A percentile compares a stretch with the other conserved stretches of the same genome.
Evolutionary conservation across 2,797 vertebrate genomes (phyloP).

Genomic region (Passerculus sandwichensis): DNA sequence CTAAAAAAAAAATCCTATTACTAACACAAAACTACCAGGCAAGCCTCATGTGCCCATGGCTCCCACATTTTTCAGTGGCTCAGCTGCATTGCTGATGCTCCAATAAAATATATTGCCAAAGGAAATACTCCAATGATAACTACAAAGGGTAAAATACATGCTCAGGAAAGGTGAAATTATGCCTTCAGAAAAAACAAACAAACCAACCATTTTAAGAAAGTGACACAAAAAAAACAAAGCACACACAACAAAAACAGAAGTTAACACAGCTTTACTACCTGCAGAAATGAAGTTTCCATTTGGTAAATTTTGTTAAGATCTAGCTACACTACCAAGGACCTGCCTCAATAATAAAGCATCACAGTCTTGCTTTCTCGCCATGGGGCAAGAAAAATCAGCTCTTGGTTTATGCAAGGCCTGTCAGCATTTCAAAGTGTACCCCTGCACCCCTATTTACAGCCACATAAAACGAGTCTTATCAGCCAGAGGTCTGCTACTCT

Average conservation of each 20-base stretch:
- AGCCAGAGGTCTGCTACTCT: neutral
- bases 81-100: neutral
- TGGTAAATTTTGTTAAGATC: conserved; percentile 4
- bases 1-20: neutral
- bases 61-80: neutral
- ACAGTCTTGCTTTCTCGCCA: neutral
- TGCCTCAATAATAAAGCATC: neutral
- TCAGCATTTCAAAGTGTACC: neutral
- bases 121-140: neutral
- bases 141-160: conserved; percentile 35
- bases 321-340: neutral
- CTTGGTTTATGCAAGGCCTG: conserved; percentile 1
- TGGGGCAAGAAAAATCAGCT: neutral
- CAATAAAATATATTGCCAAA: neutral
- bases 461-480: neutral
- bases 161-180: conserved; percentile 48
- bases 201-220: conserved; percentile 43
- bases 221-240: conserved; percentile 39
- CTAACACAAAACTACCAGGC: neutral
- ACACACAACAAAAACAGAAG: neutral
- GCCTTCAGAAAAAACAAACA: neutral
- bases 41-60: neutral
- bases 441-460: neutral
- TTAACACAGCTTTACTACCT: conserved; percentile 52
- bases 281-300: neutral